Percentiles rank a stretch among this genome's conserved stretches.
Conservation (phyloP, 2,888 invertebrate species). For the Trilocha varians region DNA sequence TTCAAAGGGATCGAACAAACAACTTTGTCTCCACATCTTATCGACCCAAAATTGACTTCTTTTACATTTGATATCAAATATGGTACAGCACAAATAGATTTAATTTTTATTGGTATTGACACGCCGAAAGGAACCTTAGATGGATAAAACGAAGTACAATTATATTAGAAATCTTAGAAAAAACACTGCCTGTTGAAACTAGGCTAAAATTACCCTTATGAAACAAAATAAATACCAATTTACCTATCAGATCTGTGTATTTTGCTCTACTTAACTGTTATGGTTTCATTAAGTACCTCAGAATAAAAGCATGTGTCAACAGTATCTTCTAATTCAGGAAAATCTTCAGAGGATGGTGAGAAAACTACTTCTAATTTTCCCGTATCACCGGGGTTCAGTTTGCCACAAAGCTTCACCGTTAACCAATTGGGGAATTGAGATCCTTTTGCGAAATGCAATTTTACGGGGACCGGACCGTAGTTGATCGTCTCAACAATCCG, state of each 20-base stretch:
- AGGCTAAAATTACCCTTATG: too few species aligned
- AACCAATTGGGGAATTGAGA: conserved; percentile 44
- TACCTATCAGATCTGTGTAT: too few species aligned
- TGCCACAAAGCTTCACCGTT: conserved; percentile 45
- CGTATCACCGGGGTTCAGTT: conserved; percentile 60
- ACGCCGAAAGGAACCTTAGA: conserved; percentile 71
- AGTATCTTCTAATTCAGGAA: conserved; percentile 52
- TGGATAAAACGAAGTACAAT: neutral
- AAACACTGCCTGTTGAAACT: too few species aligned
- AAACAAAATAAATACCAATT: too few species aligned
- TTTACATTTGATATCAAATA: conserved; percentile 54
- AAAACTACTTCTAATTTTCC: conserved; percentile 67
- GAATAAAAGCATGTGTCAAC: conserved; percentile 57
- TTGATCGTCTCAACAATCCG: conserved; percentile 64
- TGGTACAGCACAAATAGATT: conserved; percentile 73
- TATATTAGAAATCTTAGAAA: neutral
- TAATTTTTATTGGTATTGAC: conserved; percentile 71
- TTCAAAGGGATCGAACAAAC: conserved; percentile 65
- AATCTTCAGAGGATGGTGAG: conserved; percentile 55
- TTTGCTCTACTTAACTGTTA: too few species aligned
- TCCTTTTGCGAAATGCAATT: conserved; percentile 53
- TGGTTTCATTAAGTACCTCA: conserved; percentile 50
- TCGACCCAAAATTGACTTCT: conserved; percentile 68
- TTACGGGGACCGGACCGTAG: conserved; percentile 67
- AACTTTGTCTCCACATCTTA: conserved; percentile 74